Percentiles rank a stretch among this genome's conserved stretches.
Conservation (phyloP, 2,797 vertebrate genomes). For the Myotis vivesi region DNA sequence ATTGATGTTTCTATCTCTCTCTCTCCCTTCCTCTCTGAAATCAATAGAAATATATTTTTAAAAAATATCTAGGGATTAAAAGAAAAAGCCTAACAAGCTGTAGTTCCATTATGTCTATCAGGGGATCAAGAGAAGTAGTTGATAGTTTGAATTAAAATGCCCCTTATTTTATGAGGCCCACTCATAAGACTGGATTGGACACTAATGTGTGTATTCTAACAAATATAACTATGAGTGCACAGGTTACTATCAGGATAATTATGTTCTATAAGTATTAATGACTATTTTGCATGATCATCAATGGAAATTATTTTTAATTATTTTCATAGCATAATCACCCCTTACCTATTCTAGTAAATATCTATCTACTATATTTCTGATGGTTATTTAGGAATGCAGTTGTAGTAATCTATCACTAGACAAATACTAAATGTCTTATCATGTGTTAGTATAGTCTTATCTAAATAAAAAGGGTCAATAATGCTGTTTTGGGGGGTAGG, state of each 20-base stretch:
- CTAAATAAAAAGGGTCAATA: neutral
- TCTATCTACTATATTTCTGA: neutral
- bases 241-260: slow-evolving; percentile 30
- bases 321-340: neutral
- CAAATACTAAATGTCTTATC: neutral
- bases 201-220: neutral
- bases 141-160: slow-evolving; percentile 21
- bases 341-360: neutral
- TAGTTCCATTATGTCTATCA: neutral
- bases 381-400: neutral
- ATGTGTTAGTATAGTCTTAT: neutral
- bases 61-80: neutral
- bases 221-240: neutral
- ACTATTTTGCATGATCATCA: slow-evolving; percentile 37
- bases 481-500: neutral
- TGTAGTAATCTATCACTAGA: neutral
- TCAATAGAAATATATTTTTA: neutral
- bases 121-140: neutral
- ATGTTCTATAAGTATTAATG: slow-evolving; percentile 2
- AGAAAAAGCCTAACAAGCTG: neutral
- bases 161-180: neutral
- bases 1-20: too few relatives aligned
- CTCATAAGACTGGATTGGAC: neutral
- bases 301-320: slow-evolving; percentile 47
- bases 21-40: too few relatives aligned